Evolutionary conservation across 1,140 invertebrate species (phyloP).

Genomic region (Phthorimaea operculella): DNA sequence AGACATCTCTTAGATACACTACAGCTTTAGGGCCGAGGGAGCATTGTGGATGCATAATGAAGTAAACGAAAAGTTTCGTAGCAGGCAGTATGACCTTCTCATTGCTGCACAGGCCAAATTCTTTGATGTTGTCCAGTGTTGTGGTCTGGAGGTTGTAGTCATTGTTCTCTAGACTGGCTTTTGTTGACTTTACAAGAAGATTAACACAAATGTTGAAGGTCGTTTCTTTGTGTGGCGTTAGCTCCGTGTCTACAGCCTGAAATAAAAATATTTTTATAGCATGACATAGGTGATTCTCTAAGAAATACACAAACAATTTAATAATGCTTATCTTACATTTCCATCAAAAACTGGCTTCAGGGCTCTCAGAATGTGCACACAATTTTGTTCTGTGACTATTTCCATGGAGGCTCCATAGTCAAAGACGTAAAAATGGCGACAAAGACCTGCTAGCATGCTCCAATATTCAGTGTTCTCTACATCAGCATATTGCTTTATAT

Average conservation of each 20-base stretch:
- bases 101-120: slow-evolving; percentile 58
- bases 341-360: slow-evolving; percentile 39
- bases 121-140: slow-evolving; percentile 66
- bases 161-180: slow-evolving; percentile 63
- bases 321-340: slow-evolving; percentile 49
- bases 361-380: slow-evolving; percentile 30
- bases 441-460: slow-evolving; percentile 38
- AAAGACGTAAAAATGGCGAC: slow-evolving; percentile 55
- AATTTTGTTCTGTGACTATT: slow-evolving; percentile 39
- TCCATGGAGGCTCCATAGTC: slow-evolving; percentile 34
- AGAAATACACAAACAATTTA: too few relatives aligned
- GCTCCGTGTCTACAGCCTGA: slow-evolving; percentile 25
- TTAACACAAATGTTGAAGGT: slow-evolving; percentile 67
- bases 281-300: too few relatives aligned
- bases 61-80: slow-evolving; percentile 72
- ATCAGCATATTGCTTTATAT: slow-evolving; percentile 41
- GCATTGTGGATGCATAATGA: slow-evolving; percentile 73
- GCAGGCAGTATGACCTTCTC: slow-evolving; percentile 65
- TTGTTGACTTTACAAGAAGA: slow-evolving; percentile 59
- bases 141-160: slow-evolving; percentile 67
- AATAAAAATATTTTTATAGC: too few relatives aligned
- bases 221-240: slow-evolving; percentile 48
- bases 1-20: slow-evolving; percentile 71
- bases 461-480: slow-evolving; percentile 35
- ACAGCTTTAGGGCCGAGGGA: slow-evolving; percentile 71